Base-by-base conservation (phyloP, 2,888 invertebrate genomes). In the Epiblema foenella region DNA sequence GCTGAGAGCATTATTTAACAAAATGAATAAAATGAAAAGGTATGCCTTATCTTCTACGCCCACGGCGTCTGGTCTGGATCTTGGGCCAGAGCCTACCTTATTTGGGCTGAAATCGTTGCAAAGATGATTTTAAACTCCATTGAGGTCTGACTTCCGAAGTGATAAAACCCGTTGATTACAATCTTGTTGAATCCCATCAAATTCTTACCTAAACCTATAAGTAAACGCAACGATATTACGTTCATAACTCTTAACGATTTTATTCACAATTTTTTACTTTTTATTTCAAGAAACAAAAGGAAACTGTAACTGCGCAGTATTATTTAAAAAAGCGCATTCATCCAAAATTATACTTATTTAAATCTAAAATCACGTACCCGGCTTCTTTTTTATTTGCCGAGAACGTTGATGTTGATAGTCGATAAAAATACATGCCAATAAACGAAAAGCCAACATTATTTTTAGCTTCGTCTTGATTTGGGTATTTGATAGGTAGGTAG, bases 401-500 rank as follows among this genome's bases (percentile, higher is more conserved):
- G 76, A 76, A 76, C 77, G 69, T 76, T 24, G 24, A 33, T 8
- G 5, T 5, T 65, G 79, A 83, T 80, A 78, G 75, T 72, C 77
- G 80, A 80, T 80, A 79, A 82, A 77, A 79, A 76, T 77, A 77
- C 78, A 77, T 72, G 70, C 77, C 78, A 81, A 80, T 78, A 80
- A 79, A 80, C 75, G 70, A 75, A 75, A 75, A 77, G 73, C 77
- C 75, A 79, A 80, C 75, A 82, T 82, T 83, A 84, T 82, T 83
- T 84, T 79, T 79, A 77, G 83, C 80, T 80, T 68, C 77, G 74
- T 76, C 79, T 73, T 70, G 57, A 69, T 64, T 71, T 72, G 33
- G 24, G 68, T 20, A 54, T 66, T 59, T 60, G 66, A 39, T 67
- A 70, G 42, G 12, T 15, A 12, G n/a, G n/a, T n/a, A n/a, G n/a